Evolutionary conservation across 2,888 invertebrate genomes (phyloP).

Genomic region (Microdon myrmicae): DNA sequence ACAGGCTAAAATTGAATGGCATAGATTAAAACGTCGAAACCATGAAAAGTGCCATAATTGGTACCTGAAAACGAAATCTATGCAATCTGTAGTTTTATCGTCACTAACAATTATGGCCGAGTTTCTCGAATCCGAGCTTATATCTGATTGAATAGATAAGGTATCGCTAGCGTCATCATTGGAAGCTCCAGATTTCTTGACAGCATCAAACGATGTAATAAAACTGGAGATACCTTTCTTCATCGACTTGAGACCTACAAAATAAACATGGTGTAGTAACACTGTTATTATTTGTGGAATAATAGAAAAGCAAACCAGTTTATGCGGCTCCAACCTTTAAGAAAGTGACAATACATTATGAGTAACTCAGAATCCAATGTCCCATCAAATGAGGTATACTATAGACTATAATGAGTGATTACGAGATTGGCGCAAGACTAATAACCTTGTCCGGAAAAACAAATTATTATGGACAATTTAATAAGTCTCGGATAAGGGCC

Average conservation of each 20-base stretch:
- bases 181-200: conserved; percentile 74
- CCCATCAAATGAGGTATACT: too few species aligned
- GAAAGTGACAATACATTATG: too few species aligned
- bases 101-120: conserved; percentile 79
- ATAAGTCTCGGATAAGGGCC: too few species aligned
- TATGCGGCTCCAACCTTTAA: too few species aligned
- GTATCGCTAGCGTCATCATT: conserved; percentile 80
- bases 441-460: too few species aligned
- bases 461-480: too few species aligned
- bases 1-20: conserved; percentile 57
- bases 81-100: conserved; percentile 74
- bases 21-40: background rate
- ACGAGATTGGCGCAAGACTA: too few species aligned
- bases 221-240: conserved; percentile 85
- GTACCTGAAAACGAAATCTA: conserved; percentile 76
- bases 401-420: too few species aligned
- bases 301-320: background rate
- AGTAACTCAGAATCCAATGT: too few species aligned
- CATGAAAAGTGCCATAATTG: background rate
- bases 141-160: conserved; percentile 81
- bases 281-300: background rate
- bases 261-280: background rate
- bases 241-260: conserved; percentile 77
- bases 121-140: conserved; percentile 88
- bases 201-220: conserved; percentile 86